Percentiles rank a stretch among this genome's conserved stretches.
Conservation (phyloP, 2,113 vertebrate species). For the Mystacornis crossleyi region DNA sequence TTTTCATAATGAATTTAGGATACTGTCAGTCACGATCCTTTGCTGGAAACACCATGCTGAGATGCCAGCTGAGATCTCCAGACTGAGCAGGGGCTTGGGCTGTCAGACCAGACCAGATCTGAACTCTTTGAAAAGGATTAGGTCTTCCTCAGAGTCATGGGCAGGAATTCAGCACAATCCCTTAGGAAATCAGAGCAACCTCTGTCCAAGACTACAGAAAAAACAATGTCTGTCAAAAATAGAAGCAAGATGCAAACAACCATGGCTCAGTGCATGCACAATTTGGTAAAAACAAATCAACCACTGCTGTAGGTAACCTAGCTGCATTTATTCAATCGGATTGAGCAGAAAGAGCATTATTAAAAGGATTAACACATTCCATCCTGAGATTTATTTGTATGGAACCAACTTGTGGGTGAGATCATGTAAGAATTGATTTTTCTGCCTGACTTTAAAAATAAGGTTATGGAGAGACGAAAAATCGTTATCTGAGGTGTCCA, state of each 20-base stretch:
- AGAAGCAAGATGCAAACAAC: not conserved
- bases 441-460: constrained; percentile 21
- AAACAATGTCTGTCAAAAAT: not conserved
- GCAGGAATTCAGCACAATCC: not conserved
- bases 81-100: not conserved
- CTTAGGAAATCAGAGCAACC: not conserved
- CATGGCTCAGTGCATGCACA: not conserved
- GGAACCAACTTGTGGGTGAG: not conserved
- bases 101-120: not conserved
- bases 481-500: not conserved
- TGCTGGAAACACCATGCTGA: not conserved
- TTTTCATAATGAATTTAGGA: constrained; percentile 12
- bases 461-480: not conserved
- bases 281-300: not conserved
- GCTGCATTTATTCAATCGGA: constrained; percentile 11
- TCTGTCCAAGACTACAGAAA: not conserved
- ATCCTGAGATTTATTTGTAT: constrained; percentile 30
- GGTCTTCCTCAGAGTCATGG: not conserved
- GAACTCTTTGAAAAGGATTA: not conserved
- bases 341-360: constrained; percentile 24
- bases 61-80: not conserved
- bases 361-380: constrained; percentile 24
- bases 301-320: not conserved
- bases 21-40: not conserved
- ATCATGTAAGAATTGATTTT: constrained; percentile 48